Evolutionary conservation across 1,140 invertebrate species (phyloP).

Genomic region (Vollenhovia emeryi): DNA sequence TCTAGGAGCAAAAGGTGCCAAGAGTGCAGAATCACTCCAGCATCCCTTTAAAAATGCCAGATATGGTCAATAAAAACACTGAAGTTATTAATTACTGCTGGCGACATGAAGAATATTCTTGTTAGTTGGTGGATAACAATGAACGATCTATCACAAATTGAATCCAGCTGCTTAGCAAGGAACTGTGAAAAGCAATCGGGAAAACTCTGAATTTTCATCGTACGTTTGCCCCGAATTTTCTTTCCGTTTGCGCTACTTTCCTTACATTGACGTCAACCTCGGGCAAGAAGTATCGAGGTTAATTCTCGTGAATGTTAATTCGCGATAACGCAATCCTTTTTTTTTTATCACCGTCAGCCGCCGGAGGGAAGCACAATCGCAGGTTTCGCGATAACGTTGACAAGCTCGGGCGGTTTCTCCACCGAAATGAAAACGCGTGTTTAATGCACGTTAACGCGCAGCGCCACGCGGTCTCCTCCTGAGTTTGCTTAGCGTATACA

Average conservation of each 20-base stretch:
- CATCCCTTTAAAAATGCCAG: no score
- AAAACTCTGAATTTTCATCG: background rate
- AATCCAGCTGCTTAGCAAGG: background rate
- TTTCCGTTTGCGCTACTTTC: background rate
- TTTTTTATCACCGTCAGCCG: background rate
- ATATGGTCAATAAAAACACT: no score
- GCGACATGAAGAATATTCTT: no score
- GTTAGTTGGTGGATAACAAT: background rate
- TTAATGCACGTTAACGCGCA: background rate
- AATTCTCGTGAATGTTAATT: conserved; percentile 18
- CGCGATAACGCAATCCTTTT: background rate
- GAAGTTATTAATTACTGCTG: no score
- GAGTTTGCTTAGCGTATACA: background rate
- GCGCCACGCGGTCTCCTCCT: background rate
- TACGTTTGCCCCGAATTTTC: background rate
- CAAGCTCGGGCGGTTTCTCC: background rate
- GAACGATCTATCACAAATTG: background rate
- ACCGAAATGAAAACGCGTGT: background rate
- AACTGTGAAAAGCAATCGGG: background rate
- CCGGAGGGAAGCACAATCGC: background rate
- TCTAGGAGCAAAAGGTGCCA: no score
- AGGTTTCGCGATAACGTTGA: conserved; percentile 16
- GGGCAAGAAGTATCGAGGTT: background rate
- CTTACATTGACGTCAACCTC: background rate
- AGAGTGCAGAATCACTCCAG: no score